Evolutionary conservation across 2,113 vertebrate genomes (phyloP), one percentile per base, ranked within the genome.

Genomic region (Pteropus alecto): DNA sequence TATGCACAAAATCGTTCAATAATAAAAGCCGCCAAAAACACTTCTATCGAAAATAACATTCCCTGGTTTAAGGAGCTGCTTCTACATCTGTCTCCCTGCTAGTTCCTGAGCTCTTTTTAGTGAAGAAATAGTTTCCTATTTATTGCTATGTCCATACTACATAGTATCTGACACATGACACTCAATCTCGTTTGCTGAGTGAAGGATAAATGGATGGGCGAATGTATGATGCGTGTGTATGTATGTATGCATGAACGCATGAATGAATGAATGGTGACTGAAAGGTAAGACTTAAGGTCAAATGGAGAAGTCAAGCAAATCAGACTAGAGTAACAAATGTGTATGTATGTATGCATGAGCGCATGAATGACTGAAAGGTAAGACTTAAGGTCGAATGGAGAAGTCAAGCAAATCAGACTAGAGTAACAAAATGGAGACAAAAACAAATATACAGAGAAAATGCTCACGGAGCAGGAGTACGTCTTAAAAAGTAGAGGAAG

Each of bases 131-230:
- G 9, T 12, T 70, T 78, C 41, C 22, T 51, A 14, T 14, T 28
- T 56, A 56, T 24, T 73, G n/a, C 46, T 38, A 3, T 1, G 22
- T 16, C 28, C 7, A 3, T 8, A 22, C 33, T 8, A 22, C 5
- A n/a, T 0, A 77, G 30, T 48, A 48, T 26, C 54, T 61, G 63
- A 63, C 33, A 60, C 33, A 38, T 2, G 60, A 33, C 1, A 18
- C n/a, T 5, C 48, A 28, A 4, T 2, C 16, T 6, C 26, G 11
- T 19, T 3, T 79, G 28, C 7, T 30, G 68, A 82, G 56, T n/a
- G 82, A 51, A 71, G 84, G 30, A 30, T 28, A 28, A 6, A 3
- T 16, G 6, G 19, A 24, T 8, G 15, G n/a, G 51, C 22, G 70
- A 5, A 9, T 2, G 28, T 46, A 35, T 15, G 30, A 19, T 19